Base-by-base conservation (phyloP, 2,797 vertebrate species). In the Helostoma temminkii region DNA sequence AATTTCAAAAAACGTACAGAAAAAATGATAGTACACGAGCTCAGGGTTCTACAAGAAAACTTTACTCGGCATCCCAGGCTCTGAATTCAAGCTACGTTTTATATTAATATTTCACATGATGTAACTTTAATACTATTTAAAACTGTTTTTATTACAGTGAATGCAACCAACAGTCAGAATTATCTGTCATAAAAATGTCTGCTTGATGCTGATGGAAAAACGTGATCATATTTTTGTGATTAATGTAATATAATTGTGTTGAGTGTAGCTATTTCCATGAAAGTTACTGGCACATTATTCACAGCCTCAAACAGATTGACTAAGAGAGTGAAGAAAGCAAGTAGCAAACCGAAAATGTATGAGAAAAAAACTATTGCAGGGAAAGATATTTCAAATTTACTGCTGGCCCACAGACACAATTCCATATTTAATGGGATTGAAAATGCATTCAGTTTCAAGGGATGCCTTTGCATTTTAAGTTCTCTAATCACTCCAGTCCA, bases 401-500 rank as follows among this genome's bases (percentile, higher is more conserved):
- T 91, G 90, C 90, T 91, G 85, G 91, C 93, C 92, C 91, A 90
- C 88, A 94, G 91, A 92, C 92, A 93, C 91, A 93, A 93, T 92
- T 93, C 91, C 85, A 91, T 91, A 91, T 93, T 94, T 94, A 94
- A 94, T 93, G 88, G 93, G 91, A 93, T 94, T 94, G 90, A 91
- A 93, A 93, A 93, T 91, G 87, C 90, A 88, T 93, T 91, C 87
- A 83, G 90, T 93, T 94, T 91, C 87, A 89, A 89, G 91, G 87
- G 88, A 92, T 88, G 89, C 87, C 88, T 92, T 84, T 89, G 91
- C 92, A 92, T 93, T 94, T 92, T 90, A 90, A 92, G 83, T 92
- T 92, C 83, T 90, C 87, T 94, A 92, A 94, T 93, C 92, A 92
- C 91, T 90, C 74, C 37, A 71, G 91, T 91, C 91, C 91, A 90